Evolutionary conservation across 2,113 vertebrate genomes (phyloP), one percentile per base, ranked within the genome.

Genomic region (Falcunculus frontatus): DNA sequence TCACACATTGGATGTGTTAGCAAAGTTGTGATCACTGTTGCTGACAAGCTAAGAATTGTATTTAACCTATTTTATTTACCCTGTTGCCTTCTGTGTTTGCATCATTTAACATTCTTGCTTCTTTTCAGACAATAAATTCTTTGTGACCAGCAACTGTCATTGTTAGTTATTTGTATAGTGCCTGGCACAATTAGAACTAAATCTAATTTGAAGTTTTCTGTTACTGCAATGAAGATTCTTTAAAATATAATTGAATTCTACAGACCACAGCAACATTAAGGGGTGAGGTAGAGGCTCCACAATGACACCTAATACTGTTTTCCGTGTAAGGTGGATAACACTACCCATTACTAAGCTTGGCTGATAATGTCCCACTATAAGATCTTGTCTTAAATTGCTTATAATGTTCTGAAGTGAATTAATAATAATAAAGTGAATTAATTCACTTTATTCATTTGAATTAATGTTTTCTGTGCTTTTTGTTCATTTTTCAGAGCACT

Each of bases 161-260:
- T 96, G 88, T 96, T 92, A 92, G 52, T 39, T 96, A 56, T 93
- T 95, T 96, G 90, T 88, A 86, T 59, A 74, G 93, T 49, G 91
- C 94, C 94, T 96, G 91, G 91, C 72, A 95, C 94, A 77, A 11
- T 49, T 35, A 65, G 91, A 91, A 49, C 89, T 64, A 87, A 84
- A 64, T 50, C n/a, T 65, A 30, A 44, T 84, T 81, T 79, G 77
- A 83, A 82, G 65, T 41, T 84, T 85, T 95, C 63, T 95, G 55
- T 91, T 88, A 42, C 46, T 69, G 50, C 42, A 70, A 9, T 70
- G 59, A 50, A 89, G 62, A 80, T 29, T 19, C 59, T 91, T 85
- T 65, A 73, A 16, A 53, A 89, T 63, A 46, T 33, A 87, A 65
- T 77, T 74, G 63, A 82, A 65, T 85, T 65, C 55, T 57, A 7